A percentile compares a stretch with the other conserved stretches of the same genome.
phyloP scores from a whole-genome alignment of 1,140 invertebrate genomes.

The Trachelipus rathkii region DNA sequence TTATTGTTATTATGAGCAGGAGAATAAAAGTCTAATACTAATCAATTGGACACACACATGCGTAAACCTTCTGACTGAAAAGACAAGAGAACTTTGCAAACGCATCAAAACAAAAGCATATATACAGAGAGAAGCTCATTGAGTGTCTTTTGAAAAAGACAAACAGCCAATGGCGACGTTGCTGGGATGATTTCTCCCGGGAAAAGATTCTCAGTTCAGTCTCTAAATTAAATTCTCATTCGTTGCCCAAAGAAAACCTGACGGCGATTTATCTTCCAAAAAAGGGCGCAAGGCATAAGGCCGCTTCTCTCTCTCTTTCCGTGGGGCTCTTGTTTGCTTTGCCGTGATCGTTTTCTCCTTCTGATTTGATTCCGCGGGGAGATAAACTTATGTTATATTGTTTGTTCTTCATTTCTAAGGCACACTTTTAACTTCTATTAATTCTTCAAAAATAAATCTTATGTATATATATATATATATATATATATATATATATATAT shows the following conservation, averaged over 20 bases:
- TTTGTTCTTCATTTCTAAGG: background rate
- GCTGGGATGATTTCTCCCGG: background rate
- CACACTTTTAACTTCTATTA: constrained; percentile 9
- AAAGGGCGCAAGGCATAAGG: background rate
- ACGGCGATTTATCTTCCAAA: background rate
- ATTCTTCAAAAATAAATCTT: background rate
- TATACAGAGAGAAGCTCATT: background rate
- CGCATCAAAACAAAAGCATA: background rate
- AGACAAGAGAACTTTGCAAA: background rate
- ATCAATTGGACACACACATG: too few relatives aligned
- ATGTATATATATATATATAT: constrained; percentile 8
- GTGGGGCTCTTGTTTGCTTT: background rate
- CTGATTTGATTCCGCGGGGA: background rate
- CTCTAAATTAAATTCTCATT: constrained; percentile 11
- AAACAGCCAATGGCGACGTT: background rate
- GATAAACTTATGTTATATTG: background rate
- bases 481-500: constrained; percentile 8
- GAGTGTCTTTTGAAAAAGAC: background rate
- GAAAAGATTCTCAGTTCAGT: background rate
- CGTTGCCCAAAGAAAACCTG: background rate
- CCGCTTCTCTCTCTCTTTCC: too few relatives aligned
- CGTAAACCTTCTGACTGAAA: background rate
- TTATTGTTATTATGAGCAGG: background rate
- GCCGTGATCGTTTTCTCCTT: background rate
- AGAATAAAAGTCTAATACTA: too few relatives aligned